Evolutionary conservation across 2,888 invertebrate genomes (phyloP).

Genomic region (Megaustenia siamemsis): DNA sequence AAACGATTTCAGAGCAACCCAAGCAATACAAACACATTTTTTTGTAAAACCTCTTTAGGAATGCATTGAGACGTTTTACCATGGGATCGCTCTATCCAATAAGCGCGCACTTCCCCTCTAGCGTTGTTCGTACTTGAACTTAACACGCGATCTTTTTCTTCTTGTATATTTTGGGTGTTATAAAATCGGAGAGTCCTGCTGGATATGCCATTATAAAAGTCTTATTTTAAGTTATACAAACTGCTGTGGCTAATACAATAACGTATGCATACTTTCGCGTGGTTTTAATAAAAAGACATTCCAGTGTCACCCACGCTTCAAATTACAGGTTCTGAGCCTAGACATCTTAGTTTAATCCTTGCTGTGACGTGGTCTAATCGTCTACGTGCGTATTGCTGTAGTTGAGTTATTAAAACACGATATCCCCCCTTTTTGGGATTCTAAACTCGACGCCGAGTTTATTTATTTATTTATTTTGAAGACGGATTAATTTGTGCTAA

Average conservation of each 20-base stretch:
- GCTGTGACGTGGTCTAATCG: constrained; percentile 11
- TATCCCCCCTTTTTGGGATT: no score
- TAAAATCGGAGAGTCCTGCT: neutral
- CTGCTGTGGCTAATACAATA: neutral
- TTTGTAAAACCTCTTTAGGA: neutral
- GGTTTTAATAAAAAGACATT: constrained; percentile 6
- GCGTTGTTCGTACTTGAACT: neutral
- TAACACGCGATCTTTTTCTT: neutral
- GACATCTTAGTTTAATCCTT: constrained; percentile 1
- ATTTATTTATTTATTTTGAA: no score
- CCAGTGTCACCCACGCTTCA: neutral
- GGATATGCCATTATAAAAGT: neutral
- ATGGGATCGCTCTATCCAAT: neutral
- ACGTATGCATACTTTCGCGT: constrained; percentile 6
- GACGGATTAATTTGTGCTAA: no score
- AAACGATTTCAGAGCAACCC: neutral
- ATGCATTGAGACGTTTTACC: neutral
- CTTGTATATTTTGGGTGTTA: neutral
- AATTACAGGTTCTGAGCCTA: neutral
- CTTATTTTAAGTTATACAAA: constrained; percentile 16
- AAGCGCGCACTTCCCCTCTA: neutral
- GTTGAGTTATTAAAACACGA: no score
- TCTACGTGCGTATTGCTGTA: neutral
- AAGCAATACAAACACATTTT: constrained; percentile 20
- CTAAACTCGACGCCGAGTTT: no score